Conservation (phyloP, 2,113 vertebrate species). For the Rhabdornis inornatus region DNA sequence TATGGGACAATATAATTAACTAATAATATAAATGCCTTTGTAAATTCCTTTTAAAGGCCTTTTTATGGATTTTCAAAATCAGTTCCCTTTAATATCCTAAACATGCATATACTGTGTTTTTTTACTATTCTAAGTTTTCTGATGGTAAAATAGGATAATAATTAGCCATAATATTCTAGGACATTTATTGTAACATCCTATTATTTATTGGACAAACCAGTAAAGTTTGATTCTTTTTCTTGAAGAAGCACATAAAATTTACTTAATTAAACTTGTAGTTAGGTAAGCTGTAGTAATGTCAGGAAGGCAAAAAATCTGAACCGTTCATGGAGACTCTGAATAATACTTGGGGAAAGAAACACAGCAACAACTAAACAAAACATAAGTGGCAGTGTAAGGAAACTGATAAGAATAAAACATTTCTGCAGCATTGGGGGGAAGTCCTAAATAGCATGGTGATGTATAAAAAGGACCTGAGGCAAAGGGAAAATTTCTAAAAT, state of each 20-base stretch:
- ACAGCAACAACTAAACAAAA: neutral
- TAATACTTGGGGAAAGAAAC: neutral
- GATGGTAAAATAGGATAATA: neutral
- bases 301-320: neutral
- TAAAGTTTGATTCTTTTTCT: neutral
- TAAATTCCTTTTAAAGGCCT: neutral
- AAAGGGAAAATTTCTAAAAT: neutral
- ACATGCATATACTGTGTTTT: neutral
- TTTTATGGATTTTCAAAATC: neutral
- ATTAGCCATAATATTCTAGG: neutral
- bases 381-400: neutral
- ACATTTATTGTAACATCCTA: neutral
- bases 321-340: neutral
- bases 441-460: neutral
- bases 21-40: neutral
- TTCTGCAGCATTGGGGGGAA: neutral
- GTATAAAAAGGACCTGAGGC: neutral
- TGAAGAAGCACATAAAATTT: neutral
- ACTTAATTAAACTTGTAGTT: neutral
- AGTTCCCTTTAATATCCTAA: neutral
- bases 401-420: neutral
- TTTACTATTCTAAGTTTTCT: neutral
- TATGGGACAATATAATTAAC: neutral
- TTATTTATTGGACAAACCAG: neutral
- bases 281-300: neutral